Conservation (phyloP, 2,113 vertebrate genomes). For the Scomber japonicus region DNA sequence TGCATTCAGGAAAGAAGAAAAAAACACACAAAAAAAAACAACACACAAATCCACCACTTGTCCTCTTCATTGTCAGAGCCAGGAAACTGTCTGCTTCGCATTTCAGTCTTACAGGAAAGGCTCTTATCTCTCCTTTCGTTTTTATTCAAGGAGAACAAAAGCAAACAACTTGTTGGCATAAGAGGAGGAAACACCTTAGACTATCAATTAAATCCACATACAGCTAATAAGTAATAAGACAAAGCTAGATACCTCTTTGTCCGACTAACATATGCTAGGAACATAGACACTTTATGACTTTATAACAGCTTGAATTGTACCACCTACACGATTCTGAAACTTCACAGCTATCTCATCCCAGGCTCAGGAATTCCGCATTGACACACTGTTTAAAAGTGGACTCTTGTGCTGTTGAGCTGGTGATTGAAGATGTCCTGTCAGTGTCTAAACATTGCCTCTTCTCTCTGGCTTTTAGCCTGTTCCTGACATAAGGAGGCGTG, state of each 20-base stretch:
- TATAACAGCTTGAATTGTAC: background rate
- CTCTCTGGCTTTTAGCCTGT: conserved; percentile 52
- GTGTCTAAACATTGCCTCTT: conserved; percentile 66
- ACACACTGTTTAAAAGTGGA: conserved; percentile 60
- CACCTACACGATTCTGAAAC: background rate
- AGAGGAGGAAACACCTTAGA: background rate
- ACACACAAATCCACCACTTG: background rate
- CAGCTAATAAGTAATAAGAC: background rate
- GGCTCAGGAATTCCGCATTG: conserved; percentile 36
- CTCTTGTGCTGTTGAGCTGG: conserved; percentile 39
- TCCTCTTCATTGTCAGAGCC: conserved; percentile 3
- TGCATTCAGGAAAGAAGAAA: conserved; percentile 17
- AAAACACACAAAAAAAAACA: background rate
- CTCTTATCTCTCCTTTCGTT: background rate
- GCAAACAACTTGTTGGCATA: conserved; percentile 17
- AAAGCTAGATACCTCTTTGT: background rate
- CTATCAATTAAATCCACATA: background rate
- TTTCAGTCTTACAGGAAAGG: conserved; percentile 11
- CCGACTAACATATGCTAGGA: background rate
- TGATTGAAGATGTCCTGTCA: conserved; percentile 45
- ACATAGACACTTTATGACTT: background rate
- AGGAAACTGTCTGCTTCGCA: conserved; percentile 10
- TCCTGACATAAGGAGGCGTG: conserved; percentile 27
- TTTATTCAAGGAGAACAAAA: conserved; percentile 28
- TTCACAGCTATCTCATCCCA: conserved; percentile 30